Evolutionary conservation across 1,140 invertebrate species (phyloP).

Genomic region (Drosophila pruinosa): DNA sequence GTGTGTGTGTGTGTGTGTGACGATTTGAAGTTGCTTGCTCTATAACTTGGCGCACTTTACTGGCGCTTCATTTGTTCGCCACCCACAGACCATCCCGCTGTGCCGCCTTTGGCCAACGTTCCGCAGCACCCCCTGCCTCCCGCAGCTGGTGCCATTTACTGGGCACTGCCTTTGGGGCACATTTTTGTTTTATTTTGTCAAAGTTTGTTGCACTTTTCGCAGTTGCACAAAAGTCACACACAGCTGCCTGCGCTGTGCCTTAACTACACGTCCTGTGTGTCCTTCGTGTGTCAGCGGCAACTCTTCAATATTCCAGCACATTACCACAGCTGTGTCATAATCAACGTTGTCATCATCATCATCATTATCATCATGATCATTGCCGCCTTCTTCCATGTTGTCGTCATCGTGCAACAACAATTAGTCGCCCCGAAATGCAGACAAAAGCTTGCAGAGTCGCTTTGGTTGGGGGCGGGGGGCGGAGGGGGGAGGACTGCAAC

Average conservation of each 20-base stretch:
- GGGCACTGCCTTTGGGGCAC: conserved; percentile 32
- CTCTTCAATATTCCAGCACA: conserved; percentile 3
- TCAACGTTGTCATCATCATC: background rate
- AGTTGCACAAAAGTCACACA: conserved; percentile 32
- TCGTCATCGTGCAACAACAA: conserved; percentile 48
- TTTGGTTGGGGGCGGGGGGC: background rate
- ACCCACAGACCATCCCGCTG: background rate
- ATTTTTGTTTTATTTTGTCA: conserved; percentile 63
- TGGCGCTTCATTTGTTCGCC: conserved; percentile 55
- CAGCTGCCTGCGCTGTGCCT: no score
- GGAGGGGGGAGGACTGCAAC: no score
- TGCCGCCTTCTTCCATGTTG: background rate
- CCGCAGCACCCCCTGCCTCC: background rate
- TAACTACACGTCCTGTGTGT: background rate
- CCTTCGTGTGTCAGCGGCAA: conserved; percentile 19
- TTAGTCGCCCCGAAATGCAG: conserved; percentile 48
- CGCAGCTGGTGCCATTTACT: background rate
- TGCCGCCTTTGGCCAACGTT: background rate
- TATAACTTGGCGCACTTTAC: conserved; percentile 17
- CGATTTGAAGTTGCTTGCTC: conserved; percentile 36
- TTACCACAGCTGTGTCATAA: background rate
- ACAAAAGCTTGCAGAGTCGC: conserved; percentile 37
- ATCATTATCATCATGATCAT: background rate
- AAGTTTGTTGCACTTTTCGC: conserved; percentile 78
- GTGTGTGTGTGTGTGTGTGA: conserved; percentile 22